phyloP scores from a whole-genome alignment of 2,113 vertebrate species.

The Marmota monax region DNA sequence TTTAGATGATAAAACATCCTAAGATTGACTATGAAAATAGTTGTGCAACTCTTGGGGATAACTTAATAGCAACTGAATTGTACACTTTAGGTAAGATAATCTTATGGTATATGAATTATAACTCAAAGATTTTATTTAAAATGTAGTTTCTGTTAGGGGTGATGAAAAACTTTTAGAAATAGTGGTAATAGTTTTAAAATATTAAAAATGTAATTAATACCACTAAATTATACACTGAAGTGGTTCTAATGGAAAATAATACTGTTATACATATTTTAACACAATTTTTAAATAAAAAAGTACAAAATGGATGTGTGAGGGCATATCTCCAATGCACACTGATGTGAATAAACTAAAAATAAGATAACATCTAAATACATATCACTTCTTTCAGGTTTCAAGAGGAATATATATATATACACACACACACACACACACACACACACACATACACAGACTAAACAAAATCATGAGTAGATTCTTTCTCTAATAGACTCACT shows the following conservation, averaged over 20 bases:
- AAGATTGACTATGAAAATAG: not conserved
- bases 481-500: not conserved
- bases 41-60: not conserved
- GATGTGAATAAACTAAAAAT: constrained; percentile 41
- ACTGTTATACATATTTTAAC: not conserved
- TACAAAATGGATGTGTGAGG: not conserved
- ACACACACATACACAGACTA: not conserved
- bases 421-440: too few relatives aligned
- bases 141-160: not conserved
- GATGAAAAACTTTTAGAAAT: constrained; percentile 32
- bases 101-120: not conserved
- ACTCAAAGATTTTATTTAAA: constrained; percentile 9
- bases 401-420: not conserved
- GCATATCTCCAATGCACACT: not conserved
- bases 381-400: constrained; percentile 34
- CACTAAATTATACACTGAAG: not conserved
- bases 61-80: not conserved
- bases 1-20: not conserved
- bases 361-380: constrained; percentile 17
- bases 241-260: constrained; percentile 7
- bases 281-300: not conserved
- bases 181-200: not conserved
- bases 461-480: constrained; percentile 19
- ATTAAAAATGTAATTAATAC: not conserved
- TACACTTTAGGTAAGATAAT: not conserved